These are phyloP conservation scores for Brachymystax lenok DNA, from an alignment of 2,797 vertebrate species.

Conservation along the genomic window DNA sequence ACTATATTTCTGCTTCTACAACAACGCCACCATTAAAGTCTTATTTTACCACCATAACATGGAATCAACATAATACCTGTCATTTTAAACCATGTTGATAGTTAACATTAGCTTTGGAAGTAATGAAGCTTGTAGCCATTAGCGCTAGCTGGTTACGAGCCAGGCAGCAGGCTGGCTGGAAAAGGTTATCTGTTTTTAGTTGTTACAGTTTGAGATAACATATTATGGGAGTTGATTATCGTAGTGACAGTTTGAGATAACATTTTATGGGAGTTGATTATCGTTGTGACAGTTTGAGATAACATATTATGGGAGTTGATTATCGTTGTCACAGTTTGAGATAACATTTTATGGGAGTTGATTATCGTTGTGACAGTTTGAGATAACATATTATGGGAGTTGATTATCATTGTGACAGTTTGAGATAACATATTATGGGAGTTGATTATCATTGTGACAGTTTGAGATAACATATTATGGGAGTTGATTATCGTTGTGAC, in stretches of 20 bases:
- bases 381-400: constrained; percentile 21
- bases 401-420: constrained; percentile 20
- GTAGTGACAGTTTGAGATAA: no score
- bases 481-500: constrained; percentile 43
- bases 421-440: constrained; percentile 14
- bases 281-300: neutral
- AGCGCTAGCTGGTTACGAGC: constrained; percentile 32
- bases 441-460: constrained; percentile 39
- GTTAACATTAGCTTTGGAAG: constrained; percentile 50
- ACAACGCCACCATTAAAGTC: neutral
- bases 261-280: constrained; percentile 34
- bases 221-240: constrained; percentile 50
- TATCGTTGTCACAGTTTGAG: constrained; percentile 14
- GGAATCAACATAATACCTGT: constrained; percentile 46
- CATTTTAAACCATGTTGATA: constrained; percentile 54
- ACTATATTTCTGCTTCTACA: no score
- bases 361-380: constrained; percentile 23
- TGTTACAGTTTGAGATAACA: constrained; percentile 52
- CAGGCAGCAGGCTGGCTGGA: constrained; percentile 42
- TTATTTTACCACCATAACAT: neutral
- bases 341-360: constrained; percentile 19
- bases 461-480: neutral
- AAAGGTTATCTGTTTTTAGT: constrained; percentile 55
- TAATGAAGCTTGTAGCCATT: constrained; percentile 63
- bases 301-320: constrained; percentile 31